Evolutionary conservation across 2,113 vertebrate species (phyloP).

Genomic region (Pantherophis guttatus): DNA sequence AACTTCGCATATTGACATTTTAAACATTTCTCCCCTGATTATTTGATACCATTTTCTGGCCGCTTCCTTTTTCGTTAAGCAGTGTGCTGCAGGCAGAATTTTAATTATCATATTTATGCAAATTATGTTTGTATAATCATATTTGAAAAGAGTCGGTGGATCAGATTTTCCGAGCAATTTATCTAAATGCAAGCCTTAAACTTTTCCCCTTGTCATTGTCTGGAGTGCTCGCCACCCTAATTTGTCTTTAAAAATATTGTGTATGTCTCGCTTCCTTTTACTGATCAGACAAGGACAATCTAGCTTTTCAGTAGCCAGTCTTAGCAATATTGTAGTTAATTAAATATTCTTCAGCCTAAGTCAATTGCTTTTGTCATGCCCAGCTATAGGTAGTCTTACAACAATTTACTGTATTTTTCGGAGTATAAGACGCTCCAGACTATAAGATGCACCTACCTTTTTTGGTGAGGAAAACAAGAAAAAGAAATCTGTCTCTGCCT

Average conservation of each 20-base stretch:
- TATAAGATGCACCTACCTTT: too few relatives aligned
- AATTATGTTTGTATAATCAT: constrained; percentile 67
- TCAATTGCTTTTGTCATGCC: neutral
- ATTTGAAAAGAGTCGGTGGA: constrained; percentile 60
- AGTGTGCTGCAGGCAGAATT: constrained; percentile 61
- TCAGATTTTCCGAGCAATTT: constrained; percentile 68
- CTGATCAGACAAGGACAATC: neutral
- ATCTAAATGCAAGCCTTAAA: constrained; percentile 65
- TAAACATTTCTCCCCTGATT: constrained; percentile 59
- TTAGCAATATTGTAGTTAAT: neutral
- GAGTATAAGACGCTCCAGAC: too few relatives aligned
- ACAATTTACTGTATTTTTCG: too few relatives aligned
- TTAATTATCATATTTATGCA: constrained; percentile 68
- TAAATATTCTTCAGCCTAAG: neutral
- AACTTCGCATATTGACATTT: constrained; percentile 53
- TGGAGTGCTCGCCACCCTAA: constrained; percentile 43
- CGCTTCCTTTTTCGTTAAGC: constrained; percentile 50
- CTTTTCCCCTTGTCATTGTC: constrained; percentile 62
- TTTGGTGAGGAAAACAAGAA: too few relatives aligned
- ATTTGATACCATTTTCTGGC: constrained; percentile 56
- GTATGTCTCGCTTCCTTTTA: neutral
- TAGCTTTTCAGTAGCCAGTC: neutral
- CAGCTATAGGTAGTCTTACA: neutral
- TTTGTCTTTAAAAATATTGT: constrained; percentile 32
- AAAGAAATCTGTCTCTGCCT: too few relatives aligned